Evolutionary conservation across 2,888 invertebrate species (phyloP).

Genomic region (Noctua comes): DNA sequence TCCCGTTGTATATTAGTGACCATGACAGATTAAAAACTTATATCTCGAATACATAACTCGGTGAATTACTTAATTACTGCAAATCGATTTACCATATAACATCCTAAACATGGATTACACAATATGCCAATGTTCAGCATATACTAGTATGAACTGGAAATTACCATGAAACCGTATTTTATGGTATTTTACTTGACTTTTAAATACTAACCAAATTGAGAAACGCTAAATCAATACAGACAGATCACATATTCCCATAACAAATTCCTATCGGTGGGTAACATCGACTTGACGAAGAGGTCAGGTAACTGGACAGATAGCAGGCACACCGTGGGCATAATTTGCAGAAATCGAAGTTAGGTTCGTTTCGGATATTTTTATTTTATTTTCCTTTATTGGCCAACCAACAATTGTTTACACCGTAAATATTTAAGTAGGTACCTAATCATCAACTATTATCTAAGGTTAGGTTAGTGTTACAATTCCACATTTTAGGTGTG

Average conservation of each 20-base stretch:
- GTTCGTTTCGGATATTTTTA: background rate
- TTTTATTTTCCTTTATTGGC: background rate
- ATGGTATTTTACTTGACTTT: constrained; percentile 39
- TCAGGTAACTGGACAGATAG: background rate
- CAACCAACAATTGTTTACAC: too few relatives aligned
- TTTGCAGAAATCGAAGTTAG: background rate
- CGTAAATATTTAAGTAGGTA: too few relatives aligned
- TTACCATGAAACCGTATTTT: constrained; percentile 41
- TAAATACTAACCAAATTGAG: constrained; percentile 22
- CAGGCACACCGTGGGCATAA: background rate
- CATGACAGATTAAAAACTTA: too few relatives aligned
- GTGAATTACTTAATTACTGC: constrained; percentile 12
- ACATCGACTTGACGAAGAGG: background rate
- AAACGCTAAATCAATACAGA: constrained; percentile 7
- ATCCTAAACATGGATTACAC: constrained; percentile 6
- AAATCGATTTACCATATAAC: constrained; percentile 39
- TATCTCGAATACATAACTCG: background rate
- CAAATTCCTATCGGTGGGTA: background rate
- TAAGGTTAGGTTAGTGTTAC: too few relatives aligned
- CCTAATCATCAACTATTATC: too few relatives aligned
- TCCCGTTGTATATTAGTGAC: too few relatives aligned
- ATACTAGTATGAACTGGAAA: constrained; percentile 29
- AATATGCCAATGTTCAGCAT: constrained; percentile 34
- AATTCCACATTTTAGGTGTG: too few relatives aligned
- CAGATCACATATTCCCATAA: constrained; percentile 14